Base-by-base conservation (phyloP, 2,113 vertebrate genomes). In the Hypocryptadius cinnamomeus region DNA sequence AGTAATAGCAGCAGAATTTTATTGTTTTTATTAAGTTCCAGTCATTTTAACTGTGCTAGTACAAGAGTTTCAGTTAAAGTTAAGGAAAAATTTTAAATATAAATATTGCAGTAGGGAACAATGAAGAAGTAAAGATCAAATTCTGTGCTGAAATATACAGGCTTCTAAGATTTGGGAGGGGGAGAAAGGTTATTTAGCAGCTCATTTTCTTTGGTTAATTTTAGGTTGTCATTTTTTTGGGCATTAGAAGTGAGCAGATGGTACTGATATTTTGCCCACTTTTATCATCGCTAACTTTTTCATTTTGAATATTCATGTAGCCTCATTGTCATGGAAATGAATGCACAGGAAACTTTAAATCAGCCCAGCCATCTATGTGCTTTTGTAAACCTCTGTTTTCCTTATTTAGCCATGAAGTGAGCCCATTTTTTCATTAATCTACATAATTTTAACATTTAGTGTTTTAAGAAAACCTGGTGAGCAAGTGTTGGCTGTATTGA, bases 281-380 rank as follows among this genome's bases (percentile, higher is more conserved):
- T 94, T 74, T 90, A 79, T 95, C 93, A 82, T 50, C 17, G 5
- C 74, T 85, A 96, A 79, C 73, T 15, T 13, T 94, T 96, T 71
- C 5, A 6, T 93, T 85, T 92, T 85, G 87, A 93, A 73, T 69
- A 90, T 94, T 94, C 91, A 56, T 91, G 59, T 69, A 85, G 73
- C 74, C 54, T 93, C 54, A 95, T 96, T 96, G 96, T 96, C 96
- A 96, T 95, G 94, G 92, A 95, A 96, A 96, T 96, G 87, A 8
- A 2, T 35, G 70, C 66, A 80, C 9, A 76, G 86, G 83, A 95
- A 93, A 83, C 61, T 95, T 89, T 79, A 86, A 60, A 81, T 93
- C 80, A 93, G 53, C 85, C 79, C 72, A 79, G 57, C 69, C 48
- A 40, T 42, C 18, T 74, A 57, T 86, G 87, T 71, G 73, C 65